A percentile compares a stretch with the other conserved stretches of the same genome.
These are phyloP conservation scores for Arnoldichthys spilopterus DNA, from an alignment of 2,797 vertebrate genomes.

Conservation along the genomic window DNA sequence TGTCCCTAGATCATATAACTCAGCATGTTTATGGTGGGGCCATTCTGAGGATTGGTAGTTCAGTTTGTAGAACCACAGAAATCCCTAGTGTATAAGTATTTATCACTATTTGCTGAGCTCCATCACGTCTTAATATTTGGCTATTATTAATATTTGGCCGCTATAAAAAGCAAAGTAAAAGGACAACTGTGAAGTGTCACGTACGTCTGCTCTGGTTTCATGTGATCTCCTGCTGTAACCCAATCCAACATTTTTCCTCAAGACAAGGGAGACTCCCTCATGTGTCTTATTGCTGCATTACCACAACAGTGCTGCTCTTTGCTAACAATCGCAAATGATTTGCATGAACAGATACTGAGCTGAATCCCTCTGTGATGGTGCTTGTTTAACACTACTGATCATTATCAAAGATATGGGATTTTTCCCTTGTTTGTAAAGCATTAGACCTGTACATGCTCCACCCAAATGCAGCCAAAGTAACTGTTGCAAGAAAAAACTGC, in stretches of 20 bases:
- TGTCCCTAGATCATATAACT: background rate
- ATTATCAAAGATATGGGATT: too few relatives aligned
- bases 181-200: background rate
- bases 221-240: constrained; percentile 36
- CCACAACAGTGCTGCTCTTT: background rate
- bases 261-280: background rate
- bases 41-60: background rate
- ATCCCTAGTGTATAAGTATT: background rate
- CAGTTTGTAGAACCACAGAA: background rate
- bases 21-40: too few relatives aligned
- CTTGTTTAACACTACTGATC: background rate
- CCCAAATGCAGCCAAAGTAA: background rate
- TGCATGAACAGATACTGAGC: constrained; percentile 1
- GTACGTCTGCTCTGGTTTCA: constrained; percentile 25
- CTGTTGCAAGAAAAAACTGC: too few relatives aligned
- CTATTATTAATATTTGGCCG: too few relatives aligned
- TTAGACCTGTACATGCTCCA: background rate
- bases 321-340: background rate
- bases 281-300: background rate
- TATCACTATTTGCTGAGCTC: background rate
- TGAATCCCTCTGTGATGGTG: background rate
- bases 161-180: background rate
- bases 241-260: constrained; percentile 23
- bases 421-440: background rate
- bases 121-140: background rate